phyloP scores from a whole-genome alignment of 2,888 invertebrate genomes.

The Ischnura elegans region DNA sequence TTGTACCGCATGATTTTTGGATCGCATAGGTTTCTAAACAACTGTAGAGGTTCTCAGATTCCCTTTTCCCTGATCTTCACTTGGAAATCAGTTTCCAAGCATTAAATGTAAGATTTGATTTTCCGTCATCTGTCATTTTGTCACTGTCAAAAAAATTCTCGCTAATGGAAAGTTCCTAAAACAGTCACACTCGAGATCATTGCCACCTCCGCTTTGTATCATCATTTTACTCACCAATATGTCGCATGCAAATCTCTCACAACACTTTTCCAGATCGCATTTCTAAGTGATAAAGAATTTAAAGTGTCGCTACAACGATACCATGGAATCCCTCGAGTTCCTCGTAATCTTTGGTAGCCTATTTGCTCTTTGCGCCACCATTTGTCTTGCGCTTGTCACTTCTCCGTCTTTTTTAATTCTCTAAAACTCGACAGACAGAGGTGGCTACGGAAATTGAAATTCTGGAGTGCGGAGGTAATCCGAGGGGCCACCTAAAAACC shows the following conservation, averaged over 20 bases:
- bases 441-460: background rate
- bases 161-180: background rate
- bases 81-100: background rate
- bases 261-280: background rate
- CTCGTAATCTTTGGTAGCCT: background rate
- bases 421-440: background rate
- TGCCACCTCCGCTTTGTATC: background rate
- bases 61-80: too few species aligned
- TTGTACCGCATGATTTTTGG: too few species aligned
- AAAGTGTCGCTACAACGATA: constrained; percentile 12
- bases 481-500: background rate
- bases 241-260: background rate
- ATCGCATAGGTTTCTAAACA: too few species aligned
- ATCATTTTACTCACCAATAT: background rate
- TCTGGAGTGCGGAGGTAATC: background rate
- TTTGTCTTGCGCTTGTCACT: background rate
- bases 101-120: background rate
- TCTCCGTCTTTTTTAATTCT: background rate
- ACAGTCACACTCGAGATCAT: background rate
- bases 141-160: background rate
- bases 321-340: background rate
- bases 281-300: background rate
- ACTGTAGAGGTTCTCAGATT: too few species aligned
- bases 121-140: background rate
- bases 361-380: background rate